Conservation (phyloP, 2,888 invertebrate species). For the Syrphus vitripennis region DNA sequence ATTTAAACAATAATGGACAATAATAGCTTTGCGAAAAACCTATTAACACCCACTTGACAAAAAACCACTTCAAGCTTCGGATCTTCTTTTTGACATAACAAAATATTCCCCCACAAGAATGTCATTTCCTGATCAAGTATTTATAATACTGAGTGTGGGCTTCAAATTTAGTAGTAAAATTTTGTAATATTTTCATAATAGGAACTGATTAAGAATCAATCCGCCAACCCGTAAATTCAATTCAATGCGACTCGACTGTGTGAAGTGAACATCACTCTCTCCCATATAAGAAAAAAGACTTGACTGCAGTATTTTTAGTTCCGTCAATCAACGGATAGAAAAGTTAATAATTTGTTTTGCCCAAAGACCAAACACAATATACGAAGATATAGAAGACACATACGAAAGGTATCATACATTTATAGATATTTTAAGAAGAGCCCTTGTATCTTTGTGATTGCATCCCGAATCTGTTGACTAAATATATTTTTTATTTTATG, state of each 20-base stretch:
- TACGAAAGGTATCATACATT: background rate
- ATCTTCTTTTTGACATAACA: no score
- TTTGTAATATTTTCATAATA: background rate
- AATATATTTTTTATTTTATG: background rate
- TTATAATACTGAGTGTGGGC: background rate
- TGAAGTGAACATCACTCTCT: no score
- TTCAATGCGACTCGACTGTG: no score
- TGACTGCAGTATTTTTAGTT: constrained; percentile 43
- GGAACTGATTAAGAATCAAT: background rate
- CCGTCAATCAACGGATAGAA: constrained; percentile 31
- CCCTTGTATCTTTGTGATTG: background rate
- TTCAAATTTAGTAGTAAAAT: background rate
- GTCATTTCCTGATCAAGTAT: background rate
- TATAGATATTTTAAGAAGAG: background rate
- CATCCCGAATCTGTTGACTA: background rate
- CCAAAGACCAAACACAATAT: background rate
- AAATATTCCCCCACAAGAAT: background rate
- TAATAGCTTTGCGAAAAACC: no score
- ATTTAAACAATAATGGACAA: no score
- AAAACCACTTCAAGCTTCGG: background rate
- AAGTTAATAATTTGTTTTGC: constrained; percentile 10
- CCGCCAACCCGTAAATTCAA: background rate
- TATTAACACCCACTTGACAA: background rate
- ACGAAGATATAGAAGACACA: background rate
- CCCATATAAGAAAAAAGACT: background rate